Percentiles rank a stretch among this genome's conserved stretches.
These are phyloP conservation scores for Zhuqinia jingwanae DNA, from an alignment of 2,888 invertebrate species.

Conservation along the genomic window DNA sequence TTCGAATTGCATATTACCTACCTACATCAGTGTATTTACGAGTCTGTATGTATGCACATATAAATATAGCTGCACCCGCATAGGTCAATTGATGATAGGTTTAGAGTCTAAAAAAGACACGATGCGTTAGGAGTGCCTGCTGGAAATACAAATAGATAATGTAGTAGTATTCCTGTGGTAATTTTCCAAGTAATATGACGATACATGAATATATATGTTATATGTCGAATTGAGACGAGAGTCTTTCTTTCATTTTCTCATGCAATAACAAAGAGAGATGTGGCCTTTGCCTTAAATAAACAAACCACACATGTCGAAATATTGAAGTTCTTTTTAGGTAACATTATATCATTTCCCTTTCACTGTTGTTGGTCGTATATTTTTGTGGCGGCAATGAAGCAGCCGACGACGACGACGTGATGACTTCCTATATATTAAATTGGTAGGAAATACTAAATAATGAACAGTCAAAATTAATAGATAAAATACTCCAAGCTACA, in stretches of 20 bases:
- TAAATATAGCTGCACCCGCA: too few species aligned
- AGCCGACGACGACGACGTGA: too few species aligned
- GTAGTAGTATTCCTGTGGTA: too few species aligned
- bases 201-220: neutral
- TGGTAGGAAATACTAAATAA: too few species aligned
- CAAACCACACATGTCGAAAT: conserved; percentile 79
- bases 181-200: too few species aligned
- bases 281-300: conserved; percentile 75
- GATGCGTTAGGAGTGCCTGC: conserved; percentile 1
- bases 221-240: conserved; percentile 8
- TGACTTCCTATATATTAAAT: neutral
- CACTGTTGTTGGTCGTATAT: neutral
- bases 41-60: conserved; percentile 19
- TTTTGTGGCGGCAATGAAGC: conserved; percentile 34
- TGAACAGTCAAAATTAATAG: too few species aligned
- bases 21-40: neutral
- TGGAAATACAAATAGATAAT: too few species aligned
- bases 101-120: conserved; percentile 27
- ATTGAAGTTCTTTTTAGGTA: conserved; percentile 69
- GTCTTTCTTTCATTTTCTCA: conserved; percentile 59
- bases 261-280: conserved; percentile 76
- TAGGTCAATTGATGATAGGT: conserved; percentile 67
- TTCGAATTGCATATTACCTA: neutral
- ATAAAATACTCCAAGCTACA: too few species aligned
- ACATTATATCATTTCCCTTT: conserved; percentile 50